These are phyloP conservation scores for Drymonia ruficornis DNA, from an alignment of 2,888 invertebrate genomes.

Conservation along the genomic window DNA sequence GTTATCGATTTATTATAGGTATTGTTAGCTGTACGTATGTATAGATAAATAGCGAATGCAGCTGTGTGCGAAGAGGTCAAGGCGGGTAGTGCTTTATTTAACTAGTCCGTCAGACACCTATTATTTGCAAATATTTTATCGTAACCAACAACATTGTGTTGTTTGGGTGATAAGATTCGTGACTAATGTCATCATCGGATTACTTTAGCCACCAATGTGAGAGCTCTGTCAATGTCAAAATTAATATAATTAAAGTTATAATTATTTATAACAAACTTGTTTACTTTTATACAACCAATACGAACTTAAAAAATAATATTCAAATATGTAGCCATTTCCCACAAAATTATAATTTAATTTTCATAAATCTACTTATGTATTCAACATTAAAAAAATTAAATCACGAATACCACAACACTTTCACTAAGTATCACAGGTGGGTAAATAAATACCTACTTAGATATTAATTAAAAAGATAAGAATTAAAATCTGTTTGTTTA, in stretches of 20 bases:
- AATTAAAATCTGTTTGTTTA: conserved; percentile 21
- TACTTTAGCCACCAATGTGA: not conserved
- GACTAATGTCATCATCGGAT: conserved; percentile 1
- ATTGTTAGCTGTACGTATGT: conserved; percentile 33
- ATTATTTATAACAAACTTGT: too few species aligned
- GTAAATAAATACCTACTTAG: not conserved
- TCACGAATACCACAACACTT: conserved; percentile 14
- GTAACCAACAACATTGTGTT: conserved; percentile 7
- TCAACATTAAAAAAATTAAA: conserved; percentile 4
- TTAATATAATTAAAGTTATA: too few species aligned
- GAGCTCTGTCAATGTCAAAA: not conserved
- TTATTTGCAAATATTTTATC: conserved; percentile 21
- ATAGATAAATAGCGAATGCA: conserved; percentile 50
- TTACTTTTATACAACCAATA: too few species aligned
- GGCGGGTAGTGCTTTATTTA: conserved; percentile 42
- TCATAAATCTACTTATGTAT: conserved; percentile 5
- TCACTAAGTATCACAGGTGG: conserved; percentile 1
- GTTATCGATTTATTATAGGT: conserved; percentile 47
- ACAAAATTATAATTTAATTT: not conserved
- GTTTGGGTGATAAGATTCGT: not conserved
- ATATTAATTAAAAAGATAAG: not conserved
- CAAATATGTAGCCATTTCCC: too few species aligned
- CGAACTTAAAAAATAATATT: too few species aligned
- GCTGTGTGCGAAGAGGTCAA: conserved; percentile 53
- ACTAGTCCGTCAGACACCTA: conserved; percentile 24